These are phyloP conservation scores for Melanargia galathea DNA, from an alignment of 2,888 invertebrate species.

Conservation along the genomic window DNA sequence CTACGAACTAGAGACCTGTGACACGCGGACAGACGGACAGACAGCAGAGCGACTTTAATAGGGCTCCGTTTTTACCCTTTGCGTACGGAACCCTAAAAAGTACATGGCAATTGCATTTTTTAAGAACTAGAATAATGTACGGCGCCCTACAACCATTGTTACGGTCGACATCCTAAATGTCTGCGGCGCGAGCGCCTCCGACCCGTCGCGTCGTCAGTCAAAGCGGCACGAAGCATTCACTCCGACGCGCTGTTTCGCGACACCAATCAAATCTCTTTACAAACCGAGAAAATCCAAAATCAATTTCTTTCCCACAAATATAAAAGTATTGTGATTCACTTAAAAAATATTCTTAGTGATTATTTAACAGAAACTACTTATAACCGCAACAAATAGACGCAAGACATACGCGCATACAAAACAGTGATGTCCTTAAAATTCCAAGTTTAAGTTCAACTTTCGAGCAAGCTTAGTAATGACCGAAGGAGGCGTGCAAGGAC, in stretches of 20 bases:
- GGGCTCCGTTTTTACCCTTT: too few relatives aligned
- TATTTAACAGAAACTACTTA: background rate
- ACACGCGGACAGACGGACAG: too few relatives aligned
- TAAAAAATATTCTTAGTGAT: background rate
- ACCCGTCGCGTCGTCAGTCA: slow-evolving; percentile 36
- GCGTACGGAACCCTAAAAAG: too few relatives aligned
- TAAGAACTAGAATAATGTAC: slow-evolving; percentile 35
- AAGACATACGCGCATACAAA: background rate
- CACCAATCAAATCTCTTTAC: slow-evolving; percentile 15
- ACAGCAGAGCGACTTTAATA: too few relatives aligned
- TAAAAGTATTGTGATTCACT: background rate
- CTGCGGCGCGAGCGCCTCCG: slow-evolving; percentile 34
- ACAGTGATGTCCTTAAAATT: slow-evolving; percentile 1
- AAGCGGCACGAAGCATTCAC: slow-evolving; percentile 38
- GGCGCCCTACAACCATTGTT: slow-evolving; percentile 69
- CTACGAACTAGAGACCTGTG: too few relatives aligned
- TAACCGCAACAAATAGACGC: background rate
- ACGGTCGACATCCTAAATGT: slow-evolving; percentile 59
- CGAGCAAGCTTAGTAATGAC: slow-evolving; percentile 23
- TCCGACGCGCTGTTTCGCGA: slow-evolving; percentile 39
- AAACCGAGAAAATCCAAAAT: slow-evolving; percentile 13
- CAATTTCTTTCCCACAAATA: background rate
- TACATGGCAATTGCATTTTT: background rate
- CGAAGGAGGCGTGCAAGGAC: slow-evolving; percentile 35
- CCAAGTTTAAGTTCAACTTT: slow-evolving; percentile 35